A percentile compares a stretch with the other conserved stretches of the same genome.
Evolutionary conservation across 2,113 vertebrate species (phyloP).

Genomic region (Zeus faber): DNA sequence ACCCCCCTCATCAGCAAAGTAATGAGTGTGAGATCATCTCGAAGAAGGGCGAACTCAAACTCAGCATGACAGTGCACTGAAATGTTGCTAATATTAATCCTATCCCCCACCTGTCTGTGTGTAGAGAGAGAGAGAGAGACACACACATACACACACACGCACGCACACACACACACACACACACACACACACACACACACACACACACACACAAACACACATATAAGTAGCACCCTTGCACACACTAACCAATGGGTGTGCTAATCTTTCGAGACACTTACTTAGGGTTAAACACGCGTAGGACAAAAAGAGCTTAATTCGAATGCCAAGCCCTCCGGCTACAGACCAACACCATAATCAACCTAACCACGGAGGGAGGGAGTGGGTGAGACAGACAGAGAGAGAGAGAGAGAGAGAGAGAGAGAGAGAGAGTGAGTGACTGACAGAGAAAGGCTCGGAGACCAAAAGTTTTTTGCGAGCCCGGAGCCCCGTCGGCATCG

Average conservation of each 20-base stretch:
- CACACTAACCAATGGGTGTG: slow-evolving; percentile 35
- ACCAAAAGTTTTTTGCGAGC: neutral
- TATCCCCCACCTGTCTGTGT: slow-evolving; percentile 6
- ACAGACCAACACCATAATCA: slow-evolving; percentile 67
- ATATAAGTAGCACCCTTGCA: slow-evolving; percentile 1
- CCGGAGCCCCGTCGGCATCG: neutral
- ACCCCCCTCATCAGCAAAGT: neutral
- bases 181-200: slow-evolving; percentile 17
- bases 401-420: slow-evolving; percentile 25
- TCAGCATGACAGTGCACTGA: neutral
- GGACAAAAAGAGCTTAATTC: slow-evolving; percentile 64
- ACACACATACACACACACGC: neutral
- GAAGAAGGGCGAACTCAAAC: neutral
- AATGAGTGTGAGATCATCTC: neutral
- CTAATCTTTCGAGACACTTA: slow-evolving; percentile 47
- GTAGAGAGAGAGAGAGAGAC: neutral
- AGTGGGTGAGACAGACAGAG: slow-evolving; percentile 21
- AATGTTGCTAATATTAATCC: too few species aligned
- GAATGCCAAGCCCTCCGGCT: slow-evolving; percentile 65
- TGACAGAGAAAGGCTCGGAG: neutral
- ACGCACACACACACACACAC: slow-evolving; percentile 21
- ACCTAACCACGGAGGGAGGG: slow-evolving; percentile 46
- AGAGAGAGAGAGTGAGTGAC: slow-evolving; percentile 23
- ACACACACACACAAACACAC: slow-evolving; percentile 15
- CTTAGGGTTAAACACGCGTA: slow-evolving; percentile 39